Evolutionary conservation across 2,113 vertebrate genomes (phyloP), one percentile per base, ranked within the genome.

Genomic region (Oncorhynchus masou): DNA sequence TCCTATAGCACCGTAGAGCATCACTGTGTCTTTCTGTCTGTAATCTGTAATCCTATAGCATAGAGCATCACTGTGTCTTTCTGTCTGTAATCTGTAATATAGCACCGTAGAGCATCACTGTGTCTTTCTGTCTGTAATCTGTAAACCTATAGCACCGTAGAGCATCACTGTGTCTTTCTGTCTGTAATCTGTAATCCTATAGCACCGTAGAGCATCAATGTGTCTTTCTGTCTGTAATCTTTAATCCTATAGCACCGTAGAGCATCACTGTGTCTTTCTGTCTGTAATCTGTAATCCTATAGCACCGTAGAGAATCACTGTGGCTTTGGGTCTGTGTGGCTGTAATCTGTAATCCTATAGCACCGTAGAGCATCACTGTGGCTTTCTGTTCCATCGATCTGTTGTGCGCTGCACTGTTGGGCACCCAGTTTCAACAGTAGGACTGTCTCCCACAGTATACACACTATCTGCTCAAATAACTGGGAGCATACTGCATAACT

Each of bases 341-440:
- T n/a, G 29, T 68, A 5, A 31, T 31, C 31, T 27, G 27, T 27
- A 27, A 3, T 27, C 27, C 5, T 31, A 31, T 31, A 31, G 31
- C 31, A 31, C 31, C 31, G 1, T 31, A 31, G 49, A 12, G 66
- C 19, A 19, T 29, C 25, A 31, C 69, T 29, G 5, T 27, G 54
- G 31, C 62, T 70, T 57, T 12, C 24, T 49, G 25, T 59, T 59
- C 5, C 51, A 82, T 84, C 62, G 82, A 83, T 84, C 75, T 69
- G 77, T 82, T 82, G 70, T 73, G 39, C 7, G 2, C 3, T 59
- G 27, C 27, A 16, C 15, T 71, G 70, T 20, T 7, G 68, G 13
- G 62, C 5, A 64, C 5, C 80, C 69, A 19, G 39, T 72, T 81
- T 74, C 70, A 76, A 59, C 51, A 60, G 54, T 34, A 74, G 68